Evolutionary conservation across 23 tunicate genomes (phyloP), one percentile per base, ranked within the genome.

Genomic region (Ascidia mentula): DNA sequence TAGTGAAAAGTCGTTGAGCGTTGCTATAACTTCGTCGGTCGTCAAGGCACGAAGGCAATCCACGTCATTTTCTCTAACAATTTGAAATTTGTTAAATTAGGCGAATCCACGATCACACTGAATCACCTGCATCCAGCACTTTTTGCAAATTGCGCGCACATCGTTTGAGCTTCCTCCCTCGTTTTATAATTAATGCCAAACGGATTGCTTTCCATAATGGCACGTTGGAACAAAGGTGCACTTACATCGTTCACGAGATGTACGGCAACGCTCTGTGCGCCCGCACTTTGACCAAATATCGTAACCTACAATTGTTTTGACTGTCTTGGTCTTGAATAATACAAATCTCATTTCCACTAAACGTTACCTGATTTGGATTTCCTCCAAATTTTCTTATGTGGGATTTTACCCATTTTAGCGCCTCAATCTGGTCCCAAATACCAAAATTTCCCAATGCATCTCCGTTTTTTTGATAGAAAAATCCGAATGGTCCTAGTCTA

Each of bases 211-310:
- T 90, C 77, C 69, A 85, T 34, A 1, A 90, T 80, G 7, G 89
- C 96, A 45, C 74, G 72, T 4, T 90, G 82, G 60, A 90, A 90
- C 30, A 90, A 74, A 31, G 83, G 75, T 9, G 74, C 82, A 34
- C 84, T 80, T 34, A 69, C 31, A 12, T 76, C 72, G 85, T 85
- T 85, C 0, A 85, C 78, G 73, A 90, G 75, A 32, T 82, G 89
- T 22, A 85, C 86, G 0, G 89, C 86, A n/a, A 84, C 78, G 59
- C 96, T 90, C 45, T 90, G 96, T 3, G 86, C 96, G 15, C 96
- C 96, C 0, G 96, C 96, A 72, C 96, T 90, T 76, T 90, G 89
- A 1, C 96, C 96, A 34, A 90, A 90, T 31, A 90, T 39, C 34
- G 96, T 90, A 5, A 90, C 96, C 96, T 90, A 70, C 18, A 46